Base-by-base conservation (phyloP, 2,113 vertebrate species). In the Periophthalmus modestus region DNA sequence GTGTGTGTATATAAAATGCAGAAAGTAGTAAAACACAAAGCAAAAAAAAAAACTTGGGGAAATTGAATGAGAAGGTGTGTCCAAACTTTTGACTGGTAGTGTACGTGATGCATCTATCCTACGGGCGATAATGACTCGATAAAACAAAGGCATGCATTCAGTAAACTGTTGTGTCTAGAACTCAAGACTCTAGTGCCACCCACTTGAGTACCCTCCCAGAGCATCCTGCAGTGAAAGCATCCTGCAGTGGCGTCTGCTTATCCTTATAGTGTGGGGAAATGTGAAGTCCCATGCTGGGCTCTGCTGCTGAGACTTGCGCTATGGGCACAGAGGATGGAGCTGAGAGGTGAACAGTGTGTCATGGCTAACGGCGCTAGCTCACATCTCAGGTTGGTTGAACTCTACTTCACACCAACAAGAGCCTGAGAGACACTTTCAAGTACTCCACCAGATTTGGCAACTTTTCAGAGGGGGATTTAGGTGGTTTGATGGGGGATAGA, bases 221-320 rank as follows among this genome's bases (percentile, higher is more conserved):
- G 39, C 39, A 7, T 43, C 39, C 39, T 28, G 28, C 28, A 28
- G 28, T 28, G 28, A 28, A 28, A 28, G 28, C 28, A 28, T 28
- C 28, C 28, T 28, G 28, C 28, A 28, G 28, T 28, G 28, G 28
- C 28, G 28, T 3, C 28, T 28, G 28, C 28, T 19, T 16, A 52
- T 52, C 48, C 6, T 4, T 52, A 6, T 3, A 28, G 21, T 59
- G 57, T 23, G 18, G 13, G 24, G 4, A 21, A n/a, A n/a, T n/a
- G 71, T 34, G 70, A 82, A 24, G 86, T 82, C 66, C 46, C 66
- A 72, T 39, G 28, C 61, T 14, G 66, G 65, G 75, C 62, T 50
- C 7, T 50, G 48, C 57, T 73, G 75, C 79, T 70, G 71, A 78
- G 81, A 88, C 85, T 87, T 82, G 86, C 82, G 87, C 86, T 82